These are phyloP conservation scores for Drosophila truncata DNA, from an alignment of 1,140 invertebrate genomes.

Conservation along the genomic window DNA sequence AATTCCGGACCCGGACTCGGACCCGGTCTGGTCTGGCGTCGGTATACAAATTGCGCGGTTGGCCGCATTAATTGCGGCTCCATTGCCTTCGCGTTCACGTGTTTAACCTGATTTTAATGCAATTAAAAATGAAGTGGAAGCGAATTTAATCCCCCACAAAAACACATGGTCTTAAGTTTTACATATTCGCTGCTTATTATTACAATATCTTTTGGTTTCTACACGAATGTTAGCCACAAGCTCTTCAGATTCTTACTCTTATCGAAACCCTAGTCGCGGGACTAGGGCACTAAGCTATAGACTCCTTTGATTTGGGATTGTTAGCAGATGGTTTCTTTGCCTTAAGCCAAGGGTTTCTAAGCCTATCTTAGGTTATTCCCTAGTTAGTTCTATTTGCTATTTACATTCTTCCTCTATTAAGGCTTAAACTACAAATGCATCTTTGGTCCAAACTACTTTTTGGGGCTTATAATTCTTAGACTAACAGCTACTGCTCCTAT, in stretches of 20 bases:
- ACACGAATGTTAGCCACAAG: slow-evolving; percentile 45
- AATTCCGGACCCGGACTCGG: background rate
- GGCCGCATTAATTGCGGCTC: slow-evolving; percentile 62
- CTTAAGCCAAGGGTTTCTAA: slow-evolving; percentile 15
- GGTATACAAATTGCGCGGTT: slow-evolving; percentile 63
- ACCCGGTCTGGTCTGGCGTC: background rate
- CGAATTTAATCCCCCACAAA: background rate
- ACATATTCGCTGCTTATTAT: slow-evolving; percentile 49
- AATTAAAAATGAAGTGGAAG: slow-evolving; percentile 41
- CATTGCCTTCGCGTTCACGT: slow-evolving; percentile 28
- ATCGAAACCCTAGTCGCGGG: slow-evolving; percentile 49
- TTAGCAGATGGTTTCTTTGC: slow-evolving; percentile 51
- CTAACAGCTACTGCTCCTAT: slow-evolving; percentile 3
- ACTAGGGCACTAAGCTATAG: slow-evolving; percentile 74
- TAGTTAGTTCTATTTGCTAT: slow-evolving; percentile 25
- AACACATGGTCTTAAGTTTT: slow-evolving; percentile 11
- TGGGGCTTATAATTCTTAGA: slow-evolving; percentile 3
- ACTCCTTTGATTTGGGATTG: slow-evolving; percentile 65
- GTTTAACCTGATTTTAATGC: slow-evolving; percentile 48
- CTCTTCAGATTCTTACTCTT: slow-evolving; percentile 47
- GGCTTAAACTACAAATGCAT: slow-evolving; percentile 75
- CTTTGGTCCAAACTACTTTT: slow-evolving; percentile 68
- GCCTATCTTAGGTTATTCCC: slow-evolving; percentile 4
- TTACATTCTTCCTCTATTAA: slow-evolving; percentile 34
- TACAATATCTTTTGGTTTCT: slow-evolving; percentile 74